Percentiles rank a stretch among this genome's conserved stretches.
phyloP scores from a whole-genome alignment of 2,113 vertebrate species.

The Carlito syrichta region DNA sequence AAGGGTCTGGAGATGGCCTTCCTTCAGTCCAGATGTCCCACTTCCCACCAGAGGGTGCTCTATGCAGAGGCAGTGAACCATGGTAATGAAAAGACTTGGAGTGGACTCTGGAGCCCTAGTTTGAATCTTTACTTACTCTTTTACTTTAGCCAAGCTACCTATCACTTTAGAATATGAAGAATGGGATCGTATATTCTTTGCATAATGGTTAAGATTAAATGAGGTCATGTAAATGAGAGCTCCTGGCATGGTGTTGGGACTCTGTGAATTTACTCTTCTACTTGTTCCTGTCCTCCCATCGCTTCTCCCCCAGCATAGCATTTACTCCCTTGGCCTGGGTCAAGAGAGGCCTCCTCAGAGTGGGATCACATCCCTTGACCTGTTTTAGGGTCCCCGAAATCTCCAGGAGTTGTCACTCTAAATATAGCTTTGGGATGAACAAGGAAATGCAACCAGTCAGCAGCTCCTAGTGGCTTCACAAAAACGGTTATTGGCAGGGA shows the following conservation, averaged over 20 bases:
- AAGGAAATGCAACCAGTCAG: conserved; percentile 68
- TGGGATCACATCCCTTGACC: conserved; percentile 18
- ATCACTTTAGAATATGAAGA: background rate
- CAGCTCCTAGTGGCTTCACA: conserved; percentile 70
- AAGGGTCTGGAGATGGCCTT: background rate
- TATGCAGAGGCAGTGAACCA: background rate
- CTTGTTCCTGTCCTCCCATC: background rate
- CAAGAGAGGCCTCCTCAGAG: background rate
- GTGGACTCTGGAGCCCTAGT: background rate
- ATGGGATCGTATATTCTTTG: background rate
- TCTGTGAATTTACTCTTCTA: background rate
- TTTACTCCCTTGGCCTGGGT: background rate
- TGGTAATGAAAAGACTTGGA: background rate
- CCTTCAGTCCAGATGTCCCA: background rate
- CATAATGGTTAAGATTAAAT: background rate
- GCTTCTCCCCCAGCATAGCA: background rate
- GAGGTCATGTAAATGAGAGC: background rate
- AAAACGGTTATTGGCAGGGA: conserved; percentile 65
- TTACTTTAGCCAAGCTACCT: background rate
- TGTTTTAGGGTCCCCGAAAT: background rate
- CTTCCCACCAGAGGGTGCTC: background rate
- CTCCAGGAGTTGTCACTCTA: conserved; percentile 47
- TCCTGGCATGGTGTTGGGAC: no score
- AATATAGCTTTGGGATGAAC: conserved; percentile 56
- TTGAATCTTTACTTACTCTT: background rate